Conservation (phyloP, 2,113 vertebrate species). For the Seriola aureovittata region DNA sequence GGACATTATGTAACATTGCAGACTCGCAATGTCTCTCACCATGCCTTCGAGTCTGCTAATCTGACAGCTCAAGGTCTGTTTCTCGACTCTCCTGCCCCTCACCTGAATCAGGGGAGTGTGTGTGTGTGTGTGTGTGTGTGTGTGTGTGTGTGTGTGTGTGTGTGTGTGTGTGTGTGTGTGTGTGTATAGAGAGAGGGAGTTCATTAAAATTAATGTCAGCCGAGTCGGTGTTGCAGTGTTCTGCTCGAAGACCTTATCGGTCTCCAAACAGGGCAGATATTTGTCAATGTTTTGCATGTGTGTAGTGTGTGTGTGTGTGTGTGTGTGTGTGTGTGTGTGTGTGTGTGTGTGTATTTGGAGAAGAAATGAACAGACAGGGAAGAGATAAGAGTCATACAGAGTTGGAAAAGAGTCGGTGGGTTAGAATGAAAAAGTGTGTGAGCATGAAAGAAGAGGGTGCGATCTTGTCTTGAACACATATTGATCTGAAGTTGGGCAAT, state of each 20-base stretch:
- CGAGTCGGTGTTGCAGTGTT: neutral
- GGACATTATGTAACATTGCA: conserved; percentile 33
- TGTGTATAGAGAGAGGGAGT: neutral
- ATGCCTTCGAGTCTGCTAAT: conserved; percentile 20
- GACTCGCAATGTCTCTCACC: conserved; percentile 15
- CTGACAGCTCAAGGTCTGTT: conserved; percentile 50
- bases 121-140: neutral
- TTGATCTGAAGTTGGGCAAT: neutral
- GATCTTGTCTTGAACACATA: conserved; percentile 36
- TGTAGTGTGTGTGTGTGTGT: conserved; percentile 9
- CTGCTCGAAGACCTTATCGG: conserved; percentile 3
- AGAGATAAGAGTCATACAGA: neutral
- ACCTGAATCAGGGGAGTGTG: neutral
- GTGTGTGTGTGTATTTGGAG: conserved; percentile 11
- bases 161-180: neutral
- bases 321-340: conserved; percentile 23
- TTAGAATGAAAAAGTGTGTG: neutral
- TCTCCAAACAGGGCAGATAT: neutral
- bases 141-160: neutral
- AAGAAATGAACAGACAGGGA: neutral
- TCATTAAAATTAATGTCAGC: conserved; percentile 38
- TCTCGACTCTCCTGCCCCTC: neutral
- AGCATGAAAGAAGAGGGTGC: neutral
- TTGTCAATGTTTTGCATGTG: conserved; percentile 24
- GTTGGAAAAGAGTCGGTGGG: neutral